Evolutionary conservation across 2,113 vertebrate genomes (phyloP), one percentile per base, ranked within the genome.

Genomic region (Corvus hawaiiensis): DNA sequence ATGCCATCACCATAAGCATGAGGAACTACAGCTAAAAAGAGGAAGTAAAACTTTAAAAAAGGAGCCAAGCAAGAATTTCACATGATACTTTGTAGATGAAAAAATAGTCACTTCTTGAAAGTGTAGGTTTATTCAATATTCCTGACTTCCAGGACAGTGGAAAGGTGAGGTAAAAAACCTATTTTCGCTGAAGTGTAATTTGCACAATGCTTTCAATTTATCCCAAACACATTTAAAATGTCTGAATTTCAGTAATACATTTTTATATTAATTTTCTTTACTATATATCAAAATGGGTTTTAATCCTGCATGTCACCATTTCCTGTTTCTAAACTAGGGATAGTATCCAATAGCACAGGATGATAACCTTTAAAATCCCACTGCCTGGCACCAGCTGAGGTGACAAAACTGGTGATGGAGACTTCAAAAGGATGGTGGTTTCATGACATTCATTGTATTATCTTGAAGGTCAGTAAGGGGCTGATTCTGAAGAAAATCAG

Each of bases 1-100:
- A 32, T 4, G 3, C 2, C 9, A 37, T 26, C 16, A 48, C 11
- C 0, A 2, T 37, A 43, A 32, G 4, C 8, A 68, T 14, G 6
- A 89, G 24, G 14, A 81, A 28, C 4, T 27, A 28, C 81, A 24
- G 62, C 11, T 46, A 27, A n/a, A 73, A 58, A 28, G 24, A 44
- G 21, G 19, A 87, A 51, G 8, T 32, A 73, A 32, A 9, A 32
- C 6, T 41, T 24, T 9, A 44, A 26, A 44, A 43, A 54, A 18
- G 6, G 5, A 74, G 23, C 16, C 43, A 56, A 35, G 6, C 13
- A 76, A 44, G 5, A 81, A 26, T 33, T 80, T 30, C 13, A 58
- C 12, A 19, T 13, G 8, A 13, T 44, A 44, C 0, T 5, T 63
- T 64, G 13, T 20, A 72, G 63, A 26, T 18, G 0, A 44, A 20